Evolutionary conservation across 2,797 vertebrate genomes (phyloP).

Genomic region (Acropternis orthonyx): DNA sequence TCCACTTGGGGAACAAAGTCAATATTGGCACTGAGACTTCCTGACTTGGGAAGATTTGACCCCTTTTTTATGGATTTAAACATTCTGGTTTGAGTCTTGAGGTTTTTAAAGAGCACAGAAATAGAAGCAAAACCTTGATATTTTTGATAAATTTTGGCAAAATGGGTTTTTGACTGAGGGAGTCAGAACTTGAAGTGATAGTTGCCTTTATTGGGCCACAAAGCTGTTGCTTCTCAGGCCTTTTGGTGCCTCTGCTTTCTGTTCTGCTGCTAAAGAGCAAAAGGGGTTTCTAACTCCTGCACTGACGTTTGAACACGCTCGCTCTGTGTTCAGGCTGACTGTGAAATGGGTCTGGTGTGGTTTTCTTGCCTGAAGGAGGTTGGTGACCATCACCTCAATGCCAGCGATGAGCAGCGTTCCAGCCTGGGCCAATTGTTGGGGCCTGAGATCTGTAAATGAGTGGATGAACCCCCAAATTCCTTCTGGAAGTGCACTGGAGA

Average conservation of each 20-base stretch:
- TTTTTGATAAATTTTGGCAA: background rate
- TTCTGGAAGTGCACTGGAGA: background rate
- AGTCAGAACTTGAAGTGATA: background rate
- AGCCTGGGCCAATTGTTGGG: background rate
- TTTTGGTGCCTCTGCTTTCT: background rate
- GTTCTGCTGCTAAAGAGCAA: background rate
- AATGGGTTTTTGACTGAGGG: background rate
- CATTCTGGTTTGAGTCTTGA: background rate
- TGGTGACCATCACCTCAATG: background rate
- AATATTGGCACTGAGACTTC: background rate
- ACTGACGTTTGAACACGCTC: fast-evolving
- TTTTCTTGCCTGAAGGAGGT: background rate
- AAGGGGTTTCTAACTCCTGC: background rate
- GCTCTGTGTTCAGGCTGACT: background rate
- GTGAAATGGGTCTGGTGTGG: background rate
- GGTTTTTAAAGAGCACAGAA: background rate
- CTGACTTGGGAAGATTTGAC: background rate
- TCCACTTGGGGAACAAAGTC: background rate
- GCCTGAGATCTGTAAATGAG: background rate
- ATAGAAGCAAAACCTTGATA: background rate
- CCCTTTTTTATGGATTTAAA: background rate
- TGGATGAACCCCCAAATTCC: background rate
- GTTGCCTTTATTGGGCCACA: fast-evolving
- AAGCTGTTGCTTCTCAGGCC: background rate
- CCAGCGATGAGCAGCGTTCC: background rate